Base-by-base conservation (phyloP, 1,140 invertebrate genomes). In the Drosophila pallidifrons region DNA sequence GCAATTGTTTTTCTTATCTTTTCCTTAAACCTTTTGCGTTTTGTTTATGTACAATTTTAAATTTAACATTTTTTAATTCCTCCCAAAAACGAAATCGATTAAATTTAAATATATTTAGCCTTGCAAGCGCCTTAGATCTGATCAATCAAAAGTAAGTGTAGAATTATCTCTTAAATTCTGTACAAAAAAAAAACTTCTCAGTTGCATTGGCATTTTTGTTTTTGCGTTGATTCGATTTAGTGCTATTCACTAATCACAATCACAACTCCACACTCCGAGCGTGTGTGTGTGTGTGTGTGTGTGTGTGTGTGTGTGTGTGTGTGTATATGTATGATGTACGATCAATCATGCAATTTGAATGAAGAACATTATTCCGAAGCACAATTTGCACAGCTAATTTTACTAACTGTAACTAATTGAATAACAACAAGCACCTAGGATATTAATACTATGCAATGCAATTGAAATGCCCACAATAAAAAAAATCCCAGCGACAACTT, bases 81-180 rank as follows among this genome's bases (percentile, higher is more conserved):
- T 64, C 20, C 47, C 11, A 63, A 45, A 66, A 59, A 60, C 16
- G 46, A 69, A 68, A 46, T 57, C 52, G 52, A 73, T 71, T 59
- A 52, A 65, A 58, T 52, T 52, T 68, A 85, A 25, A 69, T 73
- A 75, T 79, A 89, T 88, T 81, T 88, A 88, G 83, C 83, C 80
- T 89, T 89, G 77, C 85, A 88, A 88, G 81, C 82, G 83, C 67
- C 72, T 87, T 83, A 82, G 66, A 72, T 75, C 77, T 73, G 74
- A 77, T 65, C 85, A 69, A 79, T 67, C 74, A 76, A 82, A 88
- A 88, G 83, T 88, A 88, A 88, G 83, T 88, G 79, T 79, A 82
- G 74, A 74, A 46, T 35, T 35, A 43, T 25, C n/a, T 10, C 8
- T 66, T 52, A 47, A 20, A 46, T 54, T 35, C 45, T 57, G 13